Conservation (phyloP, 2,113 vertebrate genomes). For the Microcebus griseorufus region DNA sequence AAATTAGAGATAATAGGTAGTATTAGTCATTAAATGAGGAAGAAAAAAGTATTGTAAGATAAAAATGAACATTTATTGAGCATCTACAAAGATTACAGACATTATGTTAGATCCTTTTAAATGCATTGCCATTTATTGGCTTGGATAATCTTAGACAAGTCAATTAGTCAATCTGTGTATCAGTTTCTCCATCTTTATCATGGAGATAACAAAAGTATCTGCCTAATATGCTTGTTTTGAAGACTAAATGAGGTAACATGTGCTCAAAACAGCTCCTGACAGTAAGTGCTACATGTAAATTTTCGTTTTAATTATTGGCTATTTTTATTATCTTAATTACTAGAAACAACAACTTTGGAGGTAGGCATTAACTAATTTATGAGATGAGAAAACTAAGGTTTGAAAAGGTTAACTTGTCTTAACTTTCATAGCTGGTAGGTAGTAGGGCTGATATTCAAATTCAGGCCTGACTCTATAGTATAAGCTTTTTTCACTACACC, state of each 20-base stretch:
- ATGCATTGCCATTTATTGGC: background rate
- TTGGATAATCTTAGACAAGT: background rate
- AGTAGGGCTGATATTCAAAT: background rate
- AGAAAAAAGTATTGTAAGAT: background rate
- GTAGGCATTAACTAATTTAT: background rate
- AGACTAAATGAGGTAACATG: slow-evolving; percentile 15
- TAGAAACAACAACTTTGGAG: slow-evolving; percentile 31
- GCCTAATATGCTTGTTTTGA: background rate
- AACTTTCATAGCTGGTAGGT: slow-evolving; percentile 6
- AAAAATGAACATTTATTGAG: background rate
- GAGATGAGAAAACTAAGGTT: slow-evolving; percentile 7
- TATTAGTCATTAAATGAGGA: slow-evolving; percentile 2
- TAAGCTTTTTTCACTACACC: background rate
- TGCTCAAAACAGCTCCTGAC: slow-evolving; percentile 11
- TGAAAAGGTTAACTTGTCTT: slow-evolving; percentile 24
- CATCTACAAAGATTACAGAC: background rate
- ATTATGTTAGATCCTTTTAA: background rate
- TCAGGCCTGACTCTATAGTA: background rate
- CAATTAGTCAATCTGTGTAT: background rate
- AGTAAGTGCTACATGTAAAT: background rate
- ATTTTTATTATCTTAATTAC: background rate
- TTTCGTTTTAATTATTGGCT: slow-evolving; percentile 3
- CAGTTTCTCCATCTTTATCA: slow-evolving; percentile 23
- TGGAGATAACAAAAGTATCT: background rate
- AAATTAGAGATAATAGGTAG: background rate